Percentiles rank a stretch among this genome's conserved stretches.
Evolutionary conservation across 2,113 vertebrate genomes (phyloP).

Genomic region (Oxyura jamaicensis): DNA sequence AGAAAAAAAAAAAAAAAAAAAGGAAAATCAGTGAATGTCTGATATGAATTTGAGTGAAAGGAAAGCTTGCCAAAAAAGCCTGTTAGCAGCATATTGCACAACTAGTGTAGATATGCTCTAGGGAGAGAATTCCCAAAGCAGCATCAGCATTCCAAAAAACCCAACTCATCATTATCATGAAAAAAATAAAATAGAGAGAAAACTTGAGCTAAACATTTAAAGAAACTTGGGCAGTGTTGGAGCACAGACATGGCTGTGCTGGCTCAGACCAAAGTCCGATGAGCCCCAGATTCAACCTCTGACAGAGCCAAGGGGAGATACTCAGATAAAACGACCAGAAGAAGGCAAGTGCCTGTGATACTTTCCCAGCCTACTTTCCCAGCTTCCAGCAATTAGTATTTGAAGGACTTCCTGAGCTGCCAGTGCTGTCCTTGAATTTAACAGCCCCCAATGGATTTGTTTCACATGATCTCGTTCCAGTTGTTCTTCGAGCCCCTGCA

Average conservation of each 20-base stretch:
- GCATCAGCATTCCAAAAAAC: background rate
- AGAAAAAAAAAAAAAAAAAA: background rate
- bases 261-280: background rate
- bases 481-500: background rate
- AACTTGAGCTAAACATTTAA: background rate
- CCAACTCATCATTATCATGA: background rate
- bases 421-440: background rate
- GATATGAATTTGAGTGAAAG: background rate
- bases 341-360: background rate
- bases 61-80: background rate
- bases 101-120: background rate
- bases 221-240: background rate
- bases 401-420: constrained; percentile 28
- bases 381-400: constrained; percentile 31
- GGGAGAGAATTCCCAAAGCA: constrained; percentile 31
- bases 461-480: background rate
- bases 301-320: background rate
- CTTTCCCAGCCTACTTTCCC: constrained; percentile 37
- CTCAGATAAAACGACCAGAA: background rate
- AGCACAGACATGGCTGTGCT: background rate
- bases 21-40: background rate
- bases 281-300: background rate
- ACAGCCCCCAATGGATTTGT: background rate
- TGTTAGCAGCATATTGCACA: background rate
- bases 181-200: background rate